Base-by-base conservation (phyloP, 2,113 vertebrate species). In the Burhinus bistriatus region DNA sequence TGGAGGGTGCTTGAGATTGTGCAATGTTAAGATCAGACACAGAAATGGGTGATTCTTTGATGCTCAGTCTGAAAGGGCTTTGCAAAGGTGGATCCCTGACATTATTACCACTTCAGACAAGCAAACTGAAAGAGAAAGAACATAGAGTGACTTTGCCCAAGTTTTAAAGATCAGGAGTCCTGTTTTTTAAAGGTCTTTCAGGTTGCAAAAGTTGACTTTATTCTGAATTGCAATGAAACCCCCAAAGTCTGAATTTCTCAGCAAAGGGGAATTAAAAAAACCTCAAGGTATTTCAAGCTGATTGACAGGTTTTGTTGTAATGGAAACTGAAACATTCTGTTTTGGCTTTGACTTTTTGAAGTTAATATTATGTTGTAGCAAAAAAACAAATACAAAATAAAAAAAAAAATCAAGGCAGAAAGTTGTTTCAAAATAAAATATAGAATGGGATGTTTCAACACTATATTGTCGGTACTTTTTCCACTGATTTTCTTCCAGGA, bases 281-380 rank as follows among this genome's bases (percentile, higher is more conserved):
- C 49, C 21, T 55, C 72, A 82, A 19, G 0, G 2, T 57, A 69
- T 71, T 95, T 91, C 89, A 85, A 78, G 26, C 15, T 89, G 89
- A 91, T 79, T 92, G 94, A 87, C 65, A 85, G 61, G 15, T 93
- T 95, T 94, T 61, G 34, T 92, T 87, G 69, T 89, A 91, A 91
- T 30, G 34, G 69, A 87, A 93, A 93, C 23, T 1, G 54, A 91
- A 95, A 91, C 40, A 89, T 62, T 94, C 52, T 89, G 47, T 6
- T 95, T 91, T 89, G 87, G 91, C 69, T 83, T 80, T 58, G 36
- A 75, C 40, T 89, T 90, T 87, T 89, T 38, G 34, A 72, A 89
- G 57, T 57, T 89, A 78, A 64, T 91, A 59, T 82, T 81, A 64
- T 51, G 32, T 75, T 92, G 55, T 17, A 87, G 36, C 12, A 59